These are phyloP conservation scores for Hiodon tergisus DNA, from an alignment of 2,113 vertebrate genomes.

Conservation along the genomic window DNA sequence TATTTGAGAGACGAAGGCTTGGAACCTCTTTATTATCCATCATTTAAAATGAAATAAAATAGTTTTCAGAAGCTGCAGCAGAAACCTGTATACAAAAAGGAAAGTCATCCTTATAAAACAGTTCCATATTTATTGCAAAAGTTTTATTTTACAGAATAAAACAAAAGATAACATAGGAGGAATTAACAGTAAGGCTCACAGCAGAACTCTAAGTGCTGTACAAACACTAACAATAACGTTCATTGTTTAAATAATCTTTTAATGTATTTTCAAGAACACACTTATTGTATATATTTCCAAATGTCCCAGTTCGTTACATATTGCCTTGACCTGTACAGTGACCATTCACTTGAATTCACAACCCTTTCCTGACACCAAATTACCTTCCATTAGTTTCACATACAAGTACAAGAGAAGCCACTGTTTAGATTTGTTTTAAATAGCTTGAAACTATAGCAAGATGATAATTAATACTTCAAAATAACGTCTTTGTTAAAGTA, in stretches of 20 bases:
- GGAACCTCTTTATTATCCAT: neutral
- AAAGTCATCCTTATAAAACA: slow-evolving; percentile 59
- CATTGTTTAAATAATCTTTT: slow-evolving; percentile 53
- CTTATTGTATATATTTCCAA: slow-evolving; percentile 28
- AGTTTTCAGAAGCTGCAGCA: neutral
- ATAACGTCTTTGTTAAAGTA: slow-evolving; percentile 14
- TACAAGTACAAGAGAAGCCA: neutral
- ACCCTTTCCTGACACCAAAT: slow-evolving; percentile 23
- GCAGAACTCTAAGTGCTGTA: slow-evolving; percentile 59
- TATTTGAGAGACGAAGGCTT: neutral
- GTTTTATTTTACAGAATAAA: slow-evolving; percentile 70
- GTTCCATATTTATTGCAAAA: slow-evolving; percentile 76
- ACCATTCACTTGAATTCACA: neutral
- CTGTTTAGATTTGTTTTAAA: neutral
- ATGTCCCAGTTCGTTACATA: slow-evolving; percentile 34
- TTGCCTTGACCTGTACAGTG: slow-evolving; percentile 47
- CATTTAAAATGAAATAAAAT: neutral
- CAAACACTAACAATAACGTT: slow-evolving; percentile 61
- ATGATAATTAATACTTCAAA: slow-evolving; percentile 21
- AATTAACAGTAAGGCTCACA: slow-evolving; percentile 73
- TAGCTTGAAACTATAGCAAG: slow-evolving; percentile 14
- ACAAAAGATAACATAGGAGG: slow-evolving; percentile 52
- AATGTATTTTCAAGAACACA: slow-evolving; percentile 41
- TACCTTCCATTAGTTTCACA: neutral
- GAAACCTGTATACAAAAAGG: neutral